phyloP scores from a whole-genome alignment of 2,888 invertebrate genomes.

The Cinara cedri region DNA sequence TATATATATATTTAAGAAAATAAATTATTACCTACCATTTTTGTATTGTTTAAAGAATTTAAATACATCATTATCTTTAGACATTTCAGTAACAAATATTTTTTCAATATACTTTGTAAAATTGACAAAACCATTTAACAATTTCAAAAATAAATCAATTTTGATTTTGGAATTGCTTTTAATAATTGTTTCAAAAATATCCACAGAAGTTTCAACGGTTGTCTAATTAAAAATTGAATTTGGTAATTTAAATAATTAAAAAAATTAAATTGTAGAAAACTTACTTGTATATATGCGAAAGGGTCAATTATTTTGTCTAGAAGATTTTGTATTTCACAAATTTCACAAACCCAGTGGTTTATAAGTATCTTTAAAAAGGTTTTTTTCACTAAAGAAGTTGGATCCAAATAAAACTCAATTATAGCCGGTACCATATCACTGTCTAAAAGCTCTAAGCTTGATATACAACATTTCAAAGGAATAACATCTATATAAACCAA shows the following conservation, averaged over 20 bases:
- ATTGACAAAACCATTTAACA: constrained; percentile 28
- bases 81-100: constrained; percentile 2
- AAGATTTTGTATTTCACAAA: constrained; percentile 37
- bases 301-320: constrained; percentile 49
- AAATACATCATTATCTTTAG: constrained; percentile 23
- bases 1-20: background rate
- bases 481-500: constrained; percentile 25
- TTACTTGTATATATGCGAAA: constrained; percentile 38
- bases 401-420: constrained; percentile 48
- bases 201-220: constrained; percentile 29
- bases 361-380: constrained; percentile 41
- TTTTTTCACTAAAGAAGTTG: constrained; percentile 37
- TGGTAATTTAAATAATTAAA: constrained; percentile 8
- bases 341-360: constrained; percentile 47
- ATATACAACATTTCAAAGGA: constrained; percentile 49
- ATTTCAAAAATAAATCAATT: constrained; percentile 12
- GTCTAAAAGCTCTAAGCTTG: constrained; percentile 47
- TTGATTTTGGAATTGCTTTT: constrained; percentile 33
- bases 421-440: constrained; percentile 52
- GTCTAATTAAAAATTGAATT: constrained; percentile 29
- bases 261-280: background rate
- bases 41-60: background rate
- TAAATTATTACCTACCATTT: constrained; percentile 29
- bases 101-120: constrained; percentile 38
- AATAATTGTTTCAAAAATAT: constrained; percentile 13